Evolutionary conservation across 2,888 invertebrate genomes (phyloP).

Genomic region (Phyllotreta cruciferae): DNA sequence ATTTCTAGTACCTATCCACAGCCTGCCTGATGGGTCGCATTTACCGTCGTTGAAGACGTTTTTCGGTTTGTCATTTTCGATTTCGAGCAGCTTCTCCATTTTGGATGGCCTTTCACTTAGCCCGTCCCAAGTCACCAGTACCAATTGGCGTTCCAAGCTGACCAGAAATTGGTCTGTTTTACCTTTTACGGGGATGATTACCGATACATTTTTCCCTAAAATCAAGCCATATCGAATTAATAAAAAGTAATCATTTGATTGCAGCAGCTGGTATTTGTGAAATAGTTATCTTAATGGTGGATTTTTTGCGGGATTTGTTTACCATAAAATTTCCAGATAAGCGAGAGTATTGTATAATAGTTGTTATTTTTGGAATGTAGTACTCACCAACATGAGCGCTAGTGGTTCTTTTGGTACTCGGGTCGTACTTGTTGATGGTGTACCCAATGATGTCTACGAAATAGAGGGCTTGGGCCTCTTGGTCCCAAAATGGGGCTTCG

Average conservation of each 20-base stretch:
- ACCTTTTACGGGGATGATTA: slow-evolving; percentile 61
- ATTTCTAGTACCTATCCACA: slow-evolving; percentile 68
- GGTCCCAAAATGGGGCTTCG: slow-evolving; percentile 78
- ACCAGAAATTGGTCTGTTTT: slow-evolving; percentile 69
- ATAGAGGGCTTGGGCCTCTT: slow-evolving; percentile 67
- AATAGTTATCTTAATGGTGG: not conserved
- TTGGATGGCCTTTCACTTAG: slow-evolving; percentile 61
- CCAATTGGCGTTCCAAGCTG: slow-evolving; percentile 66
- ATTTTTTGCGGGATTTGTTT: no score
- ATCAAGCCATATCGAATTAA: not conserved
- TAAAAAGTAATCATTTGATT: slow-evolving; percentile 2
- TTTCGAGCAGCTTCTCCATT: slow-evolving; percentile 63
- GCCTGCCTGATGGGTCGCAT: slow-evolving; percentile 74
- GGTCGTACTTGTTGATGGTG: slow-evolving; percentile 49
- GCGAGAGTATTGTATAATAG: no score
- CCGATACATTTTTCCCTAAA: slow-evolving; percentile 25
- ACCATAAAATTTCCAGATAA: no score
- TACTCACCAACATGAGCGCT: slow-evolving; percentile 48
- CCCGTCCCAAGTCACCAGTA: slow-evolving; percentile 73
- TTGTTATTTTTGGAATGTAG: not conserved
- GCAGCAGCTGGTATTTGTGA: slow-evolving; percentile 4
- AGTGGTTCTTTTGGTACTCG: slow-evolving; percentile 46
- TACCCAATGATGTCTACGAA: slow-evolving; percentile 67
- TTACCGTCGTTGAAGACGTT: slow-evolving; percentile 83
- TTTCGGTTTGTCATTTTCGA: slow-evolving; percentile 61